These are phyloP conservation scores for Drosophila quadrilineata DNA, from an alignment of 1,140 invertebrate genomes.

Conservation along the genomic window DNA sequence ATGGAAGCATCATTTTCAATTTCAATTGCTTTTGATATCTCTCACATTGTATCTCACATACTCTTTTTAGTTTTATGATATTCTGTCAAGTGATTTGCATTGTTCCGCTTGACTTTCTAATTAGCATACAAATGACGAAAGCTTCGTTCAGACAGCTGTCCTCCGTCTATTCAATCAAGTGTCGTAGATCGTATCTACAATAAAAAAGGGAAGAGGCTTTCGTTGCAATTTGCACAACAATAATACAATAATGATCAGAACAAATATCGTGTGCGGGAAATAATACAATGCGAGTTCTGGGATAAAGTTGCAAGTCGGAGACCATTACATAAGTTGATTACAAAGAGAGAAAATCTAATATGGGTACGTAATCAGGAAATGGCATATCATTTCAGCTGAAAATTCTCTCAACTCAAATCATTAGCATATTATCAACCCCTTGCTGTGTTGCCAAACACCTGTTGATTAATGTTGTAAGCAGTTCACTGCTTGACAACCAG, in stretches of 20 bases:
- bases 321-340: not conserved
- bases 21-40: conserved; percentile 48
- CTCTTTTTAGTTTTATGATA: not conserved
- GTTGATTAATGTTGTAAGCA: conserved; percentile 36
- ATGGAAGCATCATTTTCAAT: conserved; percentile 17
- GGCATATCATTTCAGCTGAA: too few relatives aligned
- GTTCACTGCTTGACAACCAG: not conserved
- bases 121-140: conserved; percentile 39
- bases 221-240: conserved; percentile 22
- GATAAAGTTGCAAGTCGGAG: not conserved
- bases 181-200: conserved; percentile 24
- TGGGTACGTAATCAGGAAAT: too few relatives aligned
- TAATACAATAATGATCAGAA: conserved; percentile 16
- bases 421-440: not conserved
- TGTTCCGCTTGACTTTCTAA: conserved; percentile 27
- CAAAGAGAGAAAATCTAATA: not conserved
- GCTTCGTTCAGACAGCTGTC: conserved; percentile 2
- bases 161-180: conserved; percentile 26
- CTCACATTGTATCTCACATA: conserved; percentile 40
- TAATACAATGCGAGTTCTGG: not conserved
- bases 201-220: not conserved
- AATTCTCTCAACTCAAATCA: too few relatives aligned
- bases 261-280: conserved; percentile 8
- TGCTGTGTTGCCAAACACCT: conserved; percentile 18
- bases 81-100: conserved; percentile 16